Evolutionary conservation across 2,888 invertebrate species (phyloP).

Genomic region (Lasioglossum oenotherae): DNA sequence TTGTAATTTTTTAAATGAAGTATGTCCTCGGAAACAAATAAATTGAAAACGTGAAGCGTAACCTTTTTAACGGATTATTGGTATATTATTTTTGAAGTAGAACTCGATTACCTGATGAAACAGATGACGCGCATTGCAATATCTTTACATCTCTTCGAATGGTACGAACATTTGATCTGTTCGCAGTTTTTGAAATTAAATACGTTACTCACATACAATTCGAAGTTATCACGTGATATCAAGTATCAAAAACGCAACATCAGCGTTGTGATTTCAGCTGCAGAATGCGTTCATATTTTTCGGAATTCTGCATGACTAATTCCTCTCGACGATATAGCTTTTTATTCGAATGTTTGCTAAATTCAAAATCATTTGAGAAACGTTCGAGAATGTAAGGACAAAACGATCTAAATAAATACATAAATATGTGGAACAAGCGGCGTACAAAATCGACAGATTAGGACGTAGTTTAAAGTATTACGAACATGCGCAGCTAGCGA

Average conservation of each 20-base stretch:
- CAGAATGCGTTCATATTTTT: not conserved
- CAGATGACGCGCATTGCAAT: not conserved
- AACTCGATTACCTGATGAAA: too few species aligned
- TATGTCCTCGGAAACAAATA: not conserved
- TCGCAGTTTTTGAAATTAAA: not conserved
- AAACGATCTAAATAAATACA: not conserved
- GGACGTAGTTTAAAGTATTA: conserved; percentile 23
- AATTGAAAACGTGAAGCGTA: not conserved
- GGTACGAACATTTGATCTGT: not conserved
- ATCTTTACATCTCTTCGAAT: not conserved
- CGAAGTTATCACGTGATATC: not conserved
- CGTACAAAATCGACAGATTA: conserved; percentile 17
- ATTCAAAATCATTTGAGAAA: not conserved
- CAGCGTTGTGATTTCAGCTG: not conserved
- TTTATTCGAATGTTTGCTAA: not conserved
- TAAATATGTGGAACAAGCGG: not conserved
- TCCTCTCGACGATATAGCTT: not conserved
- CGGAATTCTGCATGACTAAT: not conserved
- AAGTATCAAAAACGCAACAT: not conserved
- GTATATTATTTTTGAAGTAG: not conserved
- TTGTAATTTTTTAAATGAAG: not conserved
- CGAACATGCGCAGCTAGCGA: not conserved
- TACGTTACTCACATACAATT: not conserved
- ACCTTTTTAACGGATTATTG: not conserved
- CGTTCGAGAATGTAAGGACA: not conserved